phyloP scores from a whole-genome alignment of 1,140 invertebrate species.

The Zaprionus vittiger region DNA sequence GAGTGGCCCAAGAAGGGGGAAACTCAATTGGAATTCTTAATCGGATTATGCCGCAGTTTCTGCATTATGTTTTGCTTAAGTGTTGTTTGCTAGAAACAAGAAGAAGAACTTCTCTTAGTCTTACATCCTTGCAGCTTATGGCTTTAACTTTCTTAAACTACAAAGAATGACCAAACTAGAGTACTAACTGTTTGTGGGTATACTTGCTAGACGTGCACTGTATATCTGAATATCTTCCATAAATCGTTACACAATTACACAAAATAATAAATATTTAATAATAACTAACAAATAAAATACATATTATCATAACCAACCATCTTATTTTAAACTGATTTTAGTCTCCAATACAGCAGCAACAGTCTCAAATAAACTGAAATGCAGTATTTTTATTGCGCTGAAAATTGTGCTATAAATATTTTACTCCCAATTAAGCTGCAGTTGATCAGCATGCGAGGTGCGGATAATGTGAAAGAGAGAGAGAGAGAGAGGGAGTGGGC shows the following conservation, averaged over 20 bases:
- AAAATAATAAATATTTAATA: no score
- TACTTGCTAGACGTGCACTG: no score
- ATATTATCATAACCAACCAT: no score
- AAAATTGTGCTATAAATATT: conserved; percentile 1
- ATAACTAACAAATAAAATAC: no score
- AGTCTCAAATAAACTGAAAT: background rate
- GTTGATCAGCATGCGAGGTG: conserved; percentile 5
- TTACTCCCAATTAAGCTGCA: background rate
- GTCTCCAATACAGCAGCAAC: background rate
- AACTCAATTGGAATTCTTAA: conserved; percentile 3
- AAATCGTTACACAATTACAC: no score
- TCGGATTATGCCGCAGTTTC: conserved; percentile 4
- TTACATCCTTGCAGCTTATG: background rate
- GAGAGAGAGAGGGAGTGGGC: conserved; percentile 34
- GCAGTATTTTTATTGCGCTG: background rate
- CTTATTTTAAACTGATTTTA: background rate
- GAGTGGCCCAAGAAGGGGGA: background rate
- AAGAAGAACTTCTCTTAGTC: background rate
- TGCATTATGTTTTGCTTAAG: background rate
- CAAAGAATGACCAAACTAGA: no score
- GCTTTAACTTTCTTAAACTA: background rate
- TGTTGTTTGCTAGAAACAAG: background rate
- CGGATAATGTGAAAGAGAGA: background rate
- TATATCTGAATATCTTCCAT: no score
- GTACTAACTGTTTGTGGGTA: no score